Evolutionary conservation across 2,888 invertebrate genomes (phyloP).

Genomic region (Phengaris arion): DNA sequence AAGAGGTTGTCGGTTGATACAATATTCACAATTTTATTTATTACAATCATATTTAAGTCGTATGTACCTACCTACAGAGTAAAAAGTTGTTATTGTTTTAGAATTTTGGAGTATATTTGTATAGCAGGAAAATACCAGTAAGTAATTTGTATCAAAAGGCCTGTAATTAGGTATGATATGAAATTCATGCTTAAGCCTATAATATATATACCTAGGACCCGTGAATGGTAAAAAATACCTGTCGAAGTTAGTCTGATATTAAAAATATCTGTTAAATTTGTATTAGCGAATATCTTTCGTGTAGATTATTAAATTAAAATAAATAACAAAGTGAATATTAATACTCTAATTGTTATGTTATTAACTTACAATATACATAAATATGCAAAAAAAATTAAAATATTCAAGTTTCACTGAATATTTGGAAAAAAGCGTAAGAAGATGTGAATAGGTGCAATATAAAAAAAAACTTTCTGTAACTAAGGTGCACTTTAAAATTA

Average conservation of each 20-base stretch:
- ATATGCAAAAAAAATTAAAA: not conserved
- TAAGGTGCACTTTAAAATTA: not conserved
- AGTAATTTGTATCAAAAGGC: not conserved
- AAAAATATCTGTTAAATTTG: not conserved
- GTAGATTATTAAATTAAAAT: not conserved
- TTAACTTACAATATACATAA: not conserved
- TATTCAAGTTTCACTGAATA: not conserved
- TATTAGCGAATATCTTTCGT: not conserved
- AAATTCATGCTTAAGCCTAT: not conserved
- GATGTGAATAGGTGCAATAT: not conserved
- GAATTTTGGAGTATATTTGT: not conserved
- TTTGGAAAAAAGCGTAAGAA: not conserved
- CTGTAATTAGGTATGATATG: not conserved
- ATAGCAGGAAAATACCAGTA: not conserved
- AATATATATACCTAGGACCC: not conserved
- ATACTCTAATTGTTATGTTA: not conserved
- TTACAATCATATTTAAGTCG: too few species aligned
- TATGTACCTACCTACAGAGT: too few species aligned
- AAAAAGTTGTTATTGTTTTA: not conserved
- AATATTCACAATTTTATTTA: too few species aligned
- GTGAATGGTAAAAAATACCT: not conserved
- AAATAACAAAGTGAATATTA: not conserved
- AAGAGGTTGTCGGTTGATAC: too few species aligned
- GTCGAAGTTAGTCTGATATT: constrained; percentile 8
- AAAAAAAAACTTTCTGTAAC: not conserved